phyloP scores from a whole-genome alignment of 2,113 vertebrate species.

The Zosterops borbonicus region DNA sequence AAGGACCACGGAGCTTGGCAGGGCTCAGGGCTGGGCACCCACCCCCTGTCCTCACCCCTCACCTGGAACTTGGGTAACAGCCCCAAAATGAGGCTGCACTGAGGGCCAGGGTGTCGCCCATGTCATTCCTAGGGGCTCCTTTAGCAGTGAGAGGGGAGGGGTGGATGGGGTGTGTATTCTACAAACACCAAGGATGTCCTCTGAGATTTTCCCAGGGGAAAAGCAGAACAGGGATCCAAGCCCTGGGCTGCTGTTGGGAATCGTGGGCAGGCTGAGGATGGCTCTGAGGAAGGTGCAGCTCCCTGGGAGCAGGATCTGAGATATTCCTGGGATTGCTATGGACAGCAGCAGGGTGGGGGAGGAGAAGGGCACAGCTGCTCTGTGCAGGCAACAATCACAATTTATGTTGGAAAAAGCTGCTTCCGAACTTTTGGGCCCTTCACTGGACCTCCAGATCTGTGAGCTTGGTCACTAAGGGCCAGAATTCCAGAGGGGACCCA shows the following conservation, averaged over 20 bases:
- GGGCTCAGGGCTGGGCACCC: not conserved
- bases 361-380: not conserved
- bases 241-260: rapidly evolving
- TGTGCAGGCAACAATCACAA: not conserved
- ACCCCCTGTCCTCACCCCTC: not conserved
- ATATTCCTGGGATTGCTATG: not conserved
- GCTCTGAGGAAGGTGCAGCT: not conserved
- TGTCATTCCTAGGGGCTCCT: not conserved
- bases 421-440: not conserved
- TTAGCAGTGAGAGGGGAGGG: rapidly evolving
- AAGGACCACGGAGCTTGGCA: not conserved
- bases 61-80: not conserved
- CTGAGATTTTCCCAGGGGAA: not conserved
- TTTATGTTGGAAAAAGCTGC: not conserved
- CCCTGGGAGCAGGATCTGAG: not conserved
- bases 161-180: not conserved
- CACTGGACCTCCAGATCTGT: not conserved
- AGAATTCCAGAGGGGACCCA: not conserved
- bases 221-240: not conserved
- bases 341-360: not conserved
- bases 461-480: not conserved
- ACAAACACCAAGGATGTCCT: not conserved
- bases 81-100: not conserved
- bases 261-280: not conserved
- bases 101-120: not conserved